Percentiles rank a stretch among this genome's conserved stretches.
Conservation (phyloP, 2,888 invertebrate genomes). For the Leptura quadrifasciata region DNA sequence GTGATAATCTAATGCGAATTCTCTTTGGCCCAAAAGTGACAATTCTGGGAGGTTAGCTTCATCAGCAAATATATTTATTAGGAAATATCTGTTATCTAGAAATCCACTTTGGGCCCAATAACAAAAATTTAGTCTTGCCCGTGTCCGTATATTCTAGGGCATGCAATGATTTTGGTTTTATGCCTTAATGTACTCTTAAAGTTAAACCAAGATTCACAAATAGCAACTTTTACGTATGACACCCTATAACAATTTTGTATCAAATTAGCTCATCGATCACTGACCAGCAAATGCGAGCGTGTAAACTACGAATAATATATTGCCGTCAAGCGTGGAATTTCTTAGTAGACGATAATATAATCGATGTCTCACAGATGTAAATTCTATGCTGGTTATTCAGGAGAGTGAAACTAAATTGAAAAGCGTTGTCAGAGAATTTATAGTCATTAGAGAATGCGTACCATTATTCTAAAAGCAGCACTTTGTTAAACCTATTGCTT, state of each 20-base stretch:
- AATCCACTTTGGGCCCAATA: too few relatives aligned
- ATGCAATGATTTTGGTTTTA: too few relatives aligned
- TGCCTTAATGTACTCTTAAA: too few relatives aligned
- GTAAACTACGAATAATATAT: slow-evolving; percentile 1
- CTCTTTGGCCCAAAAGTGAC: too few relatives aligned
- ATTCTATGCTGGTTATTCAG: neutral
- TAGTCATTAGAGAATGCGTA: neutral
- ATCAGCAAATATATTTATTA: too few relatives aligned
- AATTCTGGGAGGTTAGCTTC: too few relatives aligned
- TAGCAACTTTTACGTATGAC: neutral
- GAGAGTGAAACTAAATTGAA: neutral
- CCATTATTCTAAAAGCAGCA: neutral
- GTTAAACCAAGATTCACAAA: too few relatives aligned
- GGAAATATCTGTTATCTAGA: too few relatives aligned
- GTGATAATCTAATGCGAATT: too few relatives aligned
- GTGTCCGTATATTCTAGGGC: too few relatives aligned
- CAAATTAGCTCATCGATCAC: neutral
- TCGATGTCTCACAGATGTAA: slow-evolving; percentile 7
- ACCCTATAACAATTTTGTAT: neutral
- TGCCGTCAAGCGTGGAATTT: slow-evolving; percentile 3
- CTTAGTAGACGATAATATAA: neutral
- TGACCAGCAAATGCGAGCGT: neutral
- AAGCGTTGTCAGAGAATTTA: neutral
- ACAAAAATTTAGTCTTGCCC: too few relatives aligned
- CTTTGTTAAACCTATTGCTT: neutral